These are phyloP conservation scores for Ariopsis seemanni DNA, from an alignment of 2,113 vertebrate genomes.

Conservation along the genomic window DNA sequence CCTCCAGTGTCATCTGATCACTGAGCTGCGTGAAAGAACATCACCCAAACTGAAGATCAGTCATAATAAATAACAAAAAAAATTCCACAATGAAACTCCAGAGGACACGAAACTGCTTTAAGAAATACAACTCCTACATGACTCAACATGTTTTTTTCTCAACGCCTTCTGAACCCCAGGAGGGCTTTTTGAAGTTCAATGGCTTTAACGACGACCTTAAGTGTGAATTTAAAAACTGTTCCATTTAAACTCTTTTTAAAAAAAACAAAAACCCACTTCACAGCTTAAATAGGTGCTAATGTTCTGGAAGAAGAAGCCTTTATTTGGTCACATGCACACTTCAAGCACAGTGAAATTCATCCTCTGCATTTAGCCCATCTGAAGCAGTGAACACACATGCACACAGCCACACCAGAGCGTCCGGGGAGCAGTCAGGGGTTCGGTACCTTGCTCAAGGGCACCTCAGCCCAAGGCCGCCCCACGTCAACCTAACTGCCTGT, in stretches of 20 bases:
- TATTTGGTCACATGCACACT: no score
- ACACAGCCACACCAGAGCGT: no score
- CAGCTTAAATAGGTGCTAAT: no score
- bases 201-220: background rate
- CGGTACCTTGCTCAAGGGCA: no score
- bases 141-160: background rate
- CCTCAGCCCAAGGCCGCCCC: no score
- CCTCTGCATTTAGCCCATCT: no score
- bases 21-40: constrained; percentile 77
- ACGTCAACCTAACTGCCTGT: no score
- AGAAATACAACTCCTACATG: background rate
- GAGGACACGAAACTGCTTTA: background rate
- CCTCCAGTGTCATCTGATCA: constrained; percentile 94
- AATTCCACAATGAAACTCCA: background rate
- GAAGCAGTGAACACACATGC: no score
- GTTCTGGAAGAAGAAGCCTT: no score
- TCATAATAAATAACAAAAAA: background rate
- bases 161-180: background rate
- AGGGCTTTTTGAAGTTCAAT: background rate
- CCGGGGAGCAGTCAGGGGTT: no score
- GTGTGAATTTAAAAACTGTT: background rate
- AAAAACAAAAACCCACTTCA: background rate
- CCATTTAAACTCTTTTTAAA: background rate
- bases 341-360: no score
- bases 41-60: background rate